phyloP scores from a whole-genome alignment of 2,888 invertebrate genomes.

The Carcina quercana region DNA sequence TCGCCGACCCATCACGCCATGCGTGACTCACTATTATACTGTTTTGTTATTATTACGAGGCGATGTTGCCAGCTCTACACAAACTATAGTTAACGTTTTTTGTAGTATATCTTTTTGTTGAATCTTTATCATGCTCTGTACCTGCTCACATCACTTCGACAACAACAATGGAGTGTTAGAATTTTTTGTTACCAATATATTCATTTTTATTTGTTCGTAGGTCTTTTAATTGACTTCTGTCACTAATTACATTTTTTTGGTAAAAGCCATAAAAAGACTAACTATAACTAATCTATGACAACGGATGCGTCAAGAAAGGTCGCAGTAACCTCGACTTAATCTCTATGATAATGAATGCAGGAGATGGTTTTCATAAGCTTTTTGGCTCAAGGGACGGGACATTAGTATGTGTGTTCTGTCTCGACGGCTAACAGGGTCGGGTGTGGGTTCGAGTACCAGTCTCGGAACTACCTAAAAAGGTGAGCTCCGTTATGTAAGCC shows the following conservation, averaged over 20 bases:
- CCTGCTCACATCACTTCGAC: constrained; percentile 18
- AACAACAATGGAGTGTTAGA: constrained; percentile 2
- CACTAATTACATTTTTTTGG: no score
- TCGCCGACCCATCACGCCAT: constrained; percentile 43
- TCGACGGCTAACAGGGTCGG: constrained; percentile 22
- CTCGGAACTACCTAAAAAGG: constrained; percentile 32
- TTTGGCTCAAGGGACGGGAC: neutral
- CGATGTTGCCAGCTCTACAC: constrained; percentile 36
- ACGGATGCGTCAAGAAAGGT: neutral
- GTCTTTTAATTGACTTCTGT: no score
- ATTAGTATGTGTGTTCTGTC: constrained; percentile 22
- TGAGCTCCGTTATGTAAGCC: constrained; percentile 38
- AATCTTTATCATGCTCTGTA: constrained; percentile 18
- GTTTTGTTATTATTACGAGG: constrained; percentile 40
- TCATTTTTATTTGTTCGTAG: neutral
- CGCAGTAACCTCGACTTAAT: neutral
- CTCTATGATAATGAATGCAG: neutral
- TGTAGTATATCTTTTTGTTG: constrained; percentile 21
- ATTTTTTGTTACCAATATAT: neutral
- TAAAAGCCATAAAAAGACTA: no score
- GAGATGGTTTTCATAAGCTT: neutral
- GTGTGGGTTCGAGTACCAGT: constrained; percentile 27
- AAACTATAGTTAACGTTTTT: constrained; percentile 18
- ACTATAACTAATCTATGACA: neutral
- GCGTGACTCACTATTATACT: constrained; percentile 48